A percentile compares a stretch with the other conserved stretches of the same genome.
These are phyloP conservation scores for Arvicanthis niloticus DNA, from an alignment of 2,113 vertebrate species.

Conservation along the genomic window DNA sequence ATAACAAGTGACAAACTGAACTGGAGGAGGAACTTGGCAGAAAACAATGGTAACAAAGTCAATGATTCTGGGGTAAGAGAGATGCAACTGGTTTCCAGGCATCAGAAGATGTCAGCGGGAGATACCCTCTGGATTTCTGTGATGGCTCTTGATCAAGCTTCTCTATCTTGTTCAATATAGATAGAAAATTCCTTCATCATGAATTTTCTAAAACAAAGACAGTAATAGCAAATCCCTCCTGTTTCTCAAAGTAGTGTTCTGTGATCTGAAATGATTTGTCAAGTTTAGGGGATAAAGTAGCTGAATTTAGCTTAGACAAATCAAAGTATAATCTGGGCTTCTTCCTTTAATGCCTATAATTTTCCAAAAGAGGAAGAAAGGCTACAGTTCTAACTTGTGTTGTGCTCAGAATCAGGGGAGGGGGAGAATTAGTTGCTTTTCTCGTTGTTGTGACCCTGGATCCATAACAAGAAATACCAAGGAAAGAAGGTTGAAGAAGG, in stretches of 20 bases:
- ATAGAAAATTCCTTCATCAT: neutral
- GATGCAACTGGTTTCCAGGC: neutral
- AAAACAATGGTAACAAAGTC: neutral
- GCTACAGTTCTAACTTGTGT: neutral
- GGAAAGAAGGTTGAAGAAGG: neutral
- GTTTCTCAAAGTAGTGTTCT: neutral
- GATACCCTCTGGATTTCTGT: neutral
- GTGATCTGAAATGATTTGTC: neutral
- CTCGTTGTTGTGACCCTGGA: neutral
- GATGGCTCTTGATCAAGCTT: neutral
- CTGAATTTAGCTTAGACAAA: neutral
- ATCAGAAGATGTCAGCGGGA: neutral
- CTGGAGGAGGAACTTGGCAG: neutral
- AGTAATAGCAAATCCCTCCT: neutral
- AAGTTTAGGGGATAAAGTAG: neutral
- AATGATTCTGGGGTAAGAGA: neutral
- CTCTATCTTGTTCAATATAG: neutral
- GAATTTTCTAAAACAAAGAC: neutral
- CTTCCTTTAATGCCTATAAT: neutral
- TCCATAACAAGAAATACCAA: neutral
- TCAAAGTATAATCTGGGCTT: neutral
- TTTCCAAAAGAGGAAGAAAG: neutral
- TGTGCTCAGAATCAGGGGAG: neutral
- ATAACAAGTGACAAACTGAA: neutral
- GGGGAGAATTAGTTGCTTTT: neutral